phyloP scores from a whole-genome alignment of 2,888 invertebrate species.

The Mechanitis messenoides region DNA sequence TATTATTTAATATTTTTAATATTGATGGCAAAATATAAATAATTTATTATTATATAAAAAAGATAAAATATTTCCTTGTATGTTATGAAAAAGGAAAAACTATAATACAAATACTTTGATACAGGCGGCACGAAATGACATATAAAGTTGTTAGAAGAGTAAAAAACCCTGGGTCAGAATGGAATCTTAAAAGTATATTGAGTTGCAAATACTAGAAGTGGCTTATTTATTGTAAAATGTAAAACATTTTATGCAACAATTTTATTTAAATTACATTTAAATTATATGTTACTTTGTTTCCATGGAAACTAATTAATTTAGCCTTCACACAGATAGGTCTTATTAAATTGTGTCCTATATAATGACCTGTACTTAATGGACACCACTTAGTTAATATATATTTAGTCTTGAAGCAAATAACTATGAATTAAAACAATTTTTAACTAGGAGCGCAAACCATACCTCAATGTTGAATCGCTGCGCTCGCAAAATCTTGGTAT shows the following conservation, averaged over 20 bases:
- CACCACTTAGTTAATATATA: neutral
- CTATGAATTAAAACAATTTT: too few relatives aligned
- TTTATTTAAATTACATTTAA: too few relatives aligned
- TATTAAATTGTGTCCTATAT: neutral
- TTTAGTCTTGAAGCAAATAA: too few relatives aligned
- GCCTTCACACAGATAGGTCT: too few relatives aligned
- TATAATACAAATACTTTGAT: constrained; percentile 14
- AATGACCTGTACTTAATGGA: neutral
- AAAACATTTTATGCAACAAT: neutral
- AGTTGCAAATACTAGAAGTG: constrained; percentile 8
- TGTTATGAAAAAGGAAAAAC: constrained; percentile 11
- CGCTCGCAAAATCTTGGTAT: too few relatives aligned
- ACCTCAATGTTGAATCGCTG: too few relatives aligned
- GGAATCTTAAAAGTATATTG: constrained; percentile 21
- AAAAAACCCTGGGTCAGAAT: constrained; percentile 22
- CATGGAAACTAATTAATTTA: neutral
- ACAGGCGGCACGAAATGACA: constrained; percentile 24
- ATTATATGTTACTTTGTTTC: neutral
- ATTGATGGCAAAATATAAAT: too few relatives aligned
- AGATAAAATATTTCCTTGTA: constrained; percentile 19
- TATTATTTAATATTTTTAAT: neutral
- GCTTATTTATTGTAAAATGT: neutral
- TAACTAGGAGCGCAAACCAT: too few relatives aligned
- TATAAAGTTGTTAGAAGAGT: constrained; percentile 22
- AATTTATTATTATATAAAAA: too few relatives aligned